A percentile compares a stretch with the other conserved stretches of the same genome.
These are phyloP conservation scores for Caerostris darwini DNA, from an alignment of 1,140 invertebrate genomes.

Conservation along the genomic window DNA sequence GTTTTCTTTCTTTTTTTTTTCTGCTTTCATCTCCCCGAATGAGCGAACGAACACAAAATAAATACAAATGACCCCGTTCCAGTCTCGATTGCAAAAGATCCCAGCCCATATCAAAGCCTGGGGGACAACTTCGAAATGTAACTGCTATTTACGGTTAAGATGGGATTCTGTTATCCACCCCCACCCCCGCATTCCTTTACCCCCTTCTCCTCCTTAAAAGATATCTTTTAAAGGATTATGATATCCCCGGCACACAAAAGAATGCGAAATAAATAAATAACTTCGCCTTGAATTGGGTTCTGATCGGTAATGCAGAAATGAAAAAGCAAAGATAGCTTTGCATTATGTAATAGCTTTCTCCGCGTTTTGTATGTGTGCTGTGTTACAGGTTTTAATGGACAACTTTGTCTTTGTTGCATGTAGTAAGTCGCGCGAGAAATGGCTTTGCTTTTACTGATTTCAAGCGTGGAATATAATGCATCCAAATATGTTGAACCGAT, in stretches of 20 bases:
- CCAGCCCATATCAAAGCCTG: not conserved
- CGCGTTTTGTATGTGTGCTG: not conserved
- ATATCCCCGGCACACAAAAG: slow-evolving; percentile 44
- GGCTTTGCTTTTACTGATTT: not conserved
- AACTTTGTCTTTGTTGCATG: not conserved
- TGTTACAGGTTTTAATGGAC: slow-evolving; percentile 25
- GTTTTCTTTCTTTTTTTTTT: not conserved
- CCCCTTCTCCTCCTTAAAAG: not conserved
- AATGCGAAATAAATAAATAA: slow-evolving; percentile 42
- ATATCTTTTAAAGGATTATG: slow-evolving; percentile 59
- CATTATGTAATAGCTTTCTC: slow-evolving; percentile 20
- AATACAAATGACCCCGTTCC: slow-evolving; percentile 63
- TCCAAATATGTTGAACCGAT: not conserved
- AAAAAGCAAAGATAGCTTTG: not conserved
- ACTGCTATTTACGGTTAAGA: slow-evolving; percentile 62
- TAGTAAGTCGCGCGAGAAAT: not conserved
- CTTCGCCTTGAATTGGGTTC: not conserved
- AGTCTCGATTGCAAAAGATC: slow-evolving; percentile 43
- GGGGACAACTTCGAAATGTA: slow-evolving; percentile 22
- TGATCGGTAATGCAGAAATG: slow-evolving; percentile 38
- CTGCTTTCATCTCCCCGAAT: not conserved
- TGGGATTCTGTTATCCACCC: slow-evolving; percentile 46
- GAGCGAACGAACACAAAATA: slow-evolving; percentile 51
- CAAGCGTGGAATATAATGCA: not conserved
- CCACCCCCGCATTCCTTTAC: not conserved